A percentile compares a stretch with the other conserved stretches of the same genome.
These are phyloP conservation scores for Chironomus tepperi DNA, from an alignment of 1,140 invertebrate genomes.

Conservation along the genomic window DNA sequence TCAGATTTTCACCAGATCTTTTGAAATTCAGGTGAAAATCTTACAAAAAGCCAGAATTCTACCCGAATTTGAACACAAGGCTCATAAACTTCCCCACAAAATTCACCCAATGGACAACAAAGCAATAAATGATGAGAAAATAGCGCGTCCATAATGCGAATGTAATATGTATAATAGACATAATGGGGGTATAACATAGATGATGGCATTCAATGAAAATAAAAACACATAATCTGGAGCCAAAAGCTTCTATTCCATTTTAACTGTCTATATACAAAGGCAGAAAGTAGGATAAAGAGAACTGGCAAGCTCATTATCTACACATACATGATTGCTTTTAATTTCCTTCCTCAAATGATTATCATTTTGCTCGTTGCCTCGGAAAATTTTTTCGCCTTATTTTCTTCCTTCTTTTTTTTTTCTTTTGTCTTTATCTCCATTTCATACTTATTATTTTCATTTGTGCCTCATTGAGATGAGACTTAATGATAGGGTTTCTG, in stretches of 20 bases:
- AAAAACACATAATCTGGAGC: background rate
- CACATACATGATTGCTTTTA: slow-evolving; percentile 20
- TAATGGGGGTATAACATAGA: background rate
- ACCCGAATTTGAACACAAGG: too few species aligned
- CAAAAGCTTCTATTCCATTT: background rate
- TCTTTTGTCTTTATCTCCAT: background rate
- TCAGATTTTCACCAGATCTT: too few species aligned
- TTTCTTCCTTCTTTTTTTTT: background rate
- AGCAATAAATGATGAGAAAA: too few species aligned
- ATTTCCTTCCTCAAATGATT: slow-evolving; percentile 20
- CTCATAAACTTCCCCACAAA: too few species aligned
- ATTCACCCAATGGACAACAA: too few species aligned
- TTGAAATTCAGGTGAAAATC: too few species aligned
- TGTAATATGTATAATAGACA: background rate
- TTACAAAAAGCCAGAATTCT: too few species aligned
- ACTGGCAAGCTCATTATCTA: slow-evolving; percentile 11
- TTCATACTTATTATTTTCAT: too few species aligned
- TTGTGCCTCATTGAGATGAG: background rate
- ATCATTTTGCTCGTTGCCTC: background rate
- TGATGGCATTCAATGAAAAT: background rate
- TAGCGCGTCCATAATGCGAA: background rate
- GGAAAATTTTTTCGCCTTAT: background rate
- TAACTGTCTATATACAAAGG: background rate
- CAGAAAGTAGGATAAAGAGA: too few species aligned
- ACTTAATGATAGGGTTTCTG: slow-evolving; percentile 8